Percentiles rank a stretch among this genome's conserved stretches.
These are phyloP conservation scores for Labeo catla DNA, from an alignment of 2,113 vertebrate genomes.

Conservation along the genomic window DNA sequence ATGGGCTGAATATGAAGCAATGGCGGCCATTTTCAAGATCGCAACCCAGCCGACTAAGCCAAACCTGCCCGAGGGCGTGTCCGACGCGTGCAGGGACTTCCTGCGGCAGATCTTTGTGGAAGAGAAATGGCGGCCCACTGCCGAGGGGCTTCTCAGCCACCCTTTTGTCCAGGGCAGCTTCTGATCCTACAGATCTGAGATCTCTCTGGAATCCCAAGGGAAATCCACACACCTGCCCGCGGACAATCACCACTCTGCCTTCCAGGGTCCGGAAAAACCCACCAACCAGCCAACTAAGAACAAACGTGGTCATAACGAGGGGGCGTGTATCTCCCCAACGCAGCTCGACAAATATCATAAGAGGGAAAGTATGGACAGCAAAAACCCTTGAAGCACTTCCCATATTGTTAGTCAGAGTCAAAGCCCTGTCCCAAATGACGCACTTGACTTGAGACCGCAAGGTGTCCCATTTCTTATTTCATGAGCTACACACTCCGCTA, in stretches of 20 bases:
- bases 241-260: constrained; percentile 69
- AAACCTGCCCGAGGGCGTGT: constrained; percentile 82
- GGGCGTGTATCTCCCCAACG: not conserved
- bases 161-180: constrained; percentile 83
- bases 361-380: not conserved
- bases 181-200: constrained; percentile 68
- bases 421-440: constrained; percentile 4
- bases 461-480: not conserved
- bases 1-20: constrained; percentile 91
- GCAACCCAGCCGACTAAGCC: constrained; percentile 92
- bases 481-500: not conserved
- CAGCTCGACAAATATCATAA: not conserved
- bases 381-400: not conserved
- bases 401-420: not conserved
- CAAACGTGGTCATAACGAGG: constrained; percentile 35
- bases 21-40: constrained; percentile 93
- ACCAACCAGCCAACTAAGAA: constrained; percentile 56
- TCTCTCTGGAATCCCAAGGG: constrained; percentile 47
- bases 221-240: constrained; percentile 34
- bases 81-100: constrained; percentile 83
- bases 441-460: not conserved
- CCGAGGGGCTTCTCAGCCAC: constrained; percentile 84
- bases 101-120: constrained; percentile 89
- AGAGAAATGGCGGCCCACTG: constrained; percentile 88
- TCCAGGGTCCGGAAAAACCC: constrained; percentile 52